Conservation (phyloP, 37 sponge, comb jelly and placozoan genomes). For the Oscarella lobularis region DNA sequence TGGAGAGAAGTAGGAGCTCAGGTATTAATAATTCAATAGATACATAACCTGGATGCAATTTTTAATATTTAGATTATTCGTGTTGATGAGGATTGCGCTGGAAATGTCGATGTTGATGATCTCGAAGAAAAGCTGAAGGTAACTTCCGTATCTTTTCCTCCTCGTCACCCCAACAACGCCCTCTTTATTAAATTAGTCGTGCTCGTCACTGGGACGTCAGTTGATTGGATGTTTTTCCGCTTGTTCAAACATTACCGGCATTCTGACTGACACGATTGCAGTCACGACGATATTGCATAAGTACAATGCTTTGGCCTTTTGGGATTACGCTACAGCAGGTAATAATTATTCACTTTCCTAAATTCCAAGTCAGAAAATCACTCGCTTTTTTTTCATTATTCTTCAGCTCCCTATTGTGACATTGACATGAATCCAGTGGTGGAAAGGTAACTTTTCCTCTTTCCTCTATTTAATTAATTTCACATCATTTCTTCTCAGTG, state of each 20-base stretch:
- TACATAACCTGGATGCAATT: background rate
- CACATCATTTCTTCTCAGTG: constrained; percentile 1
- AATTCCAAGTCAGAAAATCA: background rate
- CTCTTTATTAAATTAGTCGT: constrained; percentile 1
- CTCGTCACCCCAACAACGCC: background rate
- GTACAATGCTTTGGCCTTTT: constrained; percentile 56
- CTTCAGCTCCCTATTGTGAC: constrained; percentile 48
- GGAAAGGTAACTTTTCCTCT: background rate
- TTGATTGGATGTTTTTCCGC: constrained; percentile 57
- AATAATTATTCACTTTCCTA: background rate
- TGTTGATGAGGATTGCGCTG: constrained; percentile 20
- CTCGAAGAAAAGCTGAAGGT: constrained; percentile 44
- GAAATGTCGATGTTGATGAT: constrained; percentile 28
- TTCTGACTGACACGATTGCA: constrained; percentile 47
- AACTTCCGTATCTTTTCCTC: background rate
- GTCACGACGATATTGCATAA: constrained; percentile 44
- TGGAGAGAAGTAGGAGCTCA: constrained; percentile 69
- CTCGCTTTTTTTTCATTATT: background rate
- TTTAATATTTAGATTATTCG: constrained; percentile 30
- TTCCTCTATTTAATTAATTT: background rate
- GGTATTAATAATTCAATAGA: constrained; percentile 12
- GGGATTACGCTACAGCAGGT: constrained; percentile 84
- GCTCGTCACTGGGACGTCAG: background rate
- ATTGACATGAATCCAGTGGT: constrained; percentile 63
- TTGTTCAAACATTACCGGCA: constrained; percentile 71